phyloP scores from a whole-genome alignment of 1,140 invertebrate species.

The Tyrophagus putrescentiae region DNA sequence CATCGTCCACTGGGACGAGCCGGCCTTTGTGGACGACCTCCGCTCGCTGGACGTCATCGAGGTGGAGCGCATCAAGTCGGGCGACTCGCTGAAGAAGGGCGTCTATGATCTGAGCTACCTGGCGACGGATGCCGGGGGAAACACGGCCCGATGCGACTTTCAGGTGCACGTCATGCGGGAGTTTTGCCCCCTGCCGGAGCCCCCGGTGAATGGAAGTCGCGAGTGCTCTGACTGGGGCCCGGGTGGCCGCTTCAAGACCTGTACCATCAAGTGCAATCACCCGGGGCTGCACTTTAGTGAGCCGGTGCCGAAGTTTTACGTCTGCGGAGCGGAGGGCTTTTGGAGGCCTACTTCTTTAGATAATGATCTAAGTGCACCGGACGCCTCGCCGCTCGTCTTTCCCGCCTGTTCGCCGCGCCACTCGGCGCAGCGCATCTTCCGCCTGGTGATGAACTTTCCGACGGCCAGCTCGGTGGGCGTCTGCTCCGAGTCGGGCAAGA shows the following conservation, averaged over 20 bases:
- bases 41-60: constrained; percentile 53
- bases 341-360: constrained; percentile 52
- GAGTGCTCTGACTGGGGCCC: constrained; percentile 89
- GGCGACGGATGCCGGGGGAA: constrained; percentile 74
- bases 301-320: constrained; percentile 80
- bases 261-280: constrained; percentile 65
- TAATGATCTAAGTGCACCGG: constrained; percentile 40
- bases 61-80: constrained; percentile 70
- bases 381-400: constrained; percentile 60
- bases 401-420: constrained; percentile 70
- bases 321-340: constrained; percentile 87
- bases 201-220: constrained; percentile 75
- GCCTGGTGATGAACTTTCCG: constrained; percentile 79
- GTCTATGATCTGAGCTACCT: constrained; percentile 83
- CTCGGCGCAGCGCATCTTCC: constrained; percentile 70
- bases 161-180: constrained; percentile 78
- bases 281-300: constrained; percentile 69
- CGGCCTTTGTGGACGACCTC: constrained; percentile 73
- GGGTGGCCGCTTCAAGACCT: constrained; percentile 48
- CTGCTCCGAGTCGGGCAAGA: constrained; percentile 82
- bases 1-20: constrained; percentile 83
- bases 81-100: constrained; percentile 81
- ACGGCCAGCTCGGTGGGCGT: constrained; percentile 66
- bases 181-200: constrained; percentile 67
- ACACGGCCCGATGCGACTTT: constrained; percentile 78